A percentile compares a stretch with the other conserved stretches of the same genome.
These are phyloP conservation scores for Cyprichromis sp. DNA, from an alignment of 2,113 vertebrate species.

Conservation along the genomic window DNA sequence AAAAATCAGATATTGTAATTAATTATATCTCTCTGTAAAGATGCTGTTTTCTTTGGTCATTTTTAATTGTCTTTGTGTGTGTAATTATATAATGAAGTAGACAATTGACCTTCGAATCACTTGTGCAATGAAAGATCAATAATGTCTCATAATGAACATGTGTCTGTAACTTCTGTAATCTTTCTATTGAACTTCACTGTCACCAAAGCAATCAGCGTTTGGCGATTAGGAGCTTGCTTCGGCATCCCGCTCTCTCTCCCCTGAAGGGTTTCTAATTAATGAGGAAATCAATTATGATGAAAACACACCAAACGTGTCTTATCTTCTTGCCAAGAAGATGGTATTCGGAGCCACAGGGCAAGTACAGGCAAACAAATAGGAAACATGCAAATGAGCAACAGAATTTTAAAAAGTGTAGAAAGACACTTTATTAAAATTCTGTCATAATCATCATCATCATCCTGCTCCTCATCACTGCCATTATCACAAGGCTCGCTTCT, in stretches of 20 bases:
- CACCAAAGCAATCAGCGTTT: neutral
- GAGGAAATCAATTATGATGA: slow-evolving; percentile 42
- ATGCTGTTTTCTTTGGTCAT: neutral
- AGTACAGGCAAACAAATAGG: neutral
- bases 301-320: slow-evolving; percentile 24
- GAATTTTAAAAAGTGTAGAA: neutral
- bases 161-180: neutral
- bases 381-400: slow-evolving; percentile 31
- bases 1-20: neutral
- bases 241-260: neutral
- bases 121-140: slow-evolving; percentile 10
- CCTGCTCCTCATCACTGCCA: slow-evolving; percentile 11
- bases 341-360: slow-evolving; percentile 17
- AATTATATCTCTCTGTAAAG: neutral
- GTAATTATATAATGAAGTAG: neutral
- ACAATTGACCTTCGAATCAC: neutral
- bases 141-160: neutral
- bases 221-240: neutral
- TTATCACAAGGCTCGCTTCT: slow-evolving; percentile 13
- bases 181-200: neutral
- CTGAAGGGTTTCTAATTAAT: slow-evolving; percentile 41
- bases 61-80: neutral
- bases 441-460: slow-evolving; percentile 25
- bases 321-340: slow-evolving; percentile 40
- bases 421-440: slow-evolving; percentile 37